These are phyloP conservation scores for Magallana ariakensis DNA, from an alignment of 1,140 invertebrate genomes.

Conservation along the genomic window DNA sequence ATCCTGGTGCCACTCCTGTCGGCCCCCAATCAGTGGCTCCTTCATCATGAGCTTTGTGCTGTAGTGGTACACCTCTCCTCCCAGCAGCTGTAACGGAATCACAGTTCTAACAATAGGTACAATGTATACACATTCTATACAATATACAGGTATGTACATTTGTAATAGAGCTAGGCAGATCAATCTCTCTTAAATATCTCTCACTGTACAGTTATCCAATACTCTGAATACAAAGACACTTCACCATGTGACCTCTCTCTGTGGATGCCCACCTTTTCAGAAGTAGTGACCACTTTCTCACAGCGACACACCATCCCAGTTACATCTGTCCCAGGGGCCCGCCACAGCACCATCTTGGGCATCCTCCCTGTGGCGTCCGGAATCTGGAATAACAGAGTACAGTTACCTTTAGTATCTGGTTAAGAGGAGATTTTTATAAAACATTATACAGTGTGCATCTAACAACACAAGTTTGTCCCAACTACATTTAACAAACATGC, in stretches of 20 bases:
- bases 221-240: no score
- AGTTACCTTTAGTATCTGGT: neutral
- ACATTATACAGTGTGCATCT: no score
- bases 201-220: no score
- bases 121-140: no score
- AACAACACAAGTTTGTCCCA: no score
- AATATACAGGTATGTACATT: no score
- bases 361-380: conserved; percentile 56
- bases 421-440: no score
- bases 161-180: no score
- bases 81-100: conserved; percentile 53
- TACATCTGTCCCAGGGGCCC: conserved; percentile 73
- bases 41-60: conserved; percentile 64
- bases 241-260: neutral
- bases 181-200: no score
- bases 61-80: conserved; percentile 63
- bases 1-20: conserved; percentile 64
- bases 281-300: conserved; percentile 73
- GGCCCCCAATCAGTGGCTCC: conserved; percentile 59
- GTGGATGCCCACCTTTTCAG: conserved; percentile 66
- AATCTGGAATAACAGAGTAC: conserved; percentile 37
- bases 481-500: no score
- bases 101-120: no score
- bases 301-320: conserved; percentile 74
- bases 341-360: conserved; percentile 68